Evolutionary conservation across 1,140 invertebrate species (phyloP).

Genomic region (Goniozus legneri): DNA sequence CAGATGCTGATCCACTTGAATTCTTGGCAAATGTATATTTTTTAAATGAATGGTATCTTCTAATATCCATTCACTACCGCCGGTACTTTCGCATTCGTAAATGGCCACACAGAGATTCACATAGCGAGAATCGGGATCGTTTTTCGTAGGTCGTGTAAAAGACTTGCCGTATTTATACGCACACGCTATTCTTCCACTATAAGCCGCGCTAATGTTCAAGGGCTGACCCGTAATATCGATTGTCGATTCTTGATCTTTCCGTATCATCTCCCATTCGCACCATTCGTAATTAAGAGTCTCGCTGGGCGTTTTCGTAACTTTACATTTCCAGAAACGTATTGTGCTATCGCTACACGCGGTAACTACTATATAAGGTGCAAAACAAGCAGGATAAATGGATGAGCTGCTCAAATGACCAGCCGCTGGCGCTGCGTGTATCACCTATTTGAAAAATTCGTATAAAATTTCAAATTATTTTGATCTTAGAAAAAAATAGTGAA

Average conservation of each 20-base stretch:
- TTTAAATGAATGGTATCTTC: slow-evolving; percentile 93
- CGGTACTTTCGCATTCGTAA: slow-evolving; percentile 98
- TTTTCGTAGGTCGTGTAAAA: slow-evolving; percentile 74
- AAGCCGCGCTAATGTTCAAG: slow-evolving; percentile 92
- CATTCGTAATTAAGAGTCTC: slow-evolving; percentile 70
- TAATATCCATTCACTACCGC: slow-evolving; percentile 97
- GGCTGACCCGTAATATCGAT: slow-evolving; percentile 86
- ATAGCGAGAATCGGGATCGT: slow-evolving; percentile 78
- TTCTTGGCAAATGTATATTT: slow-evolving; percentile 80
- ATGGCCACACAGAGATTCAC: slow-evolving; percentile 95
- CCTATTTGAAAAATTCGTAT: slow-evolving; percentile 35
- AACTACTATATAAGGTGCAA: slow-evolving; percentile 92
- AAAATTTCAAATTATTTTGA: slow-evolving; percentile 4
- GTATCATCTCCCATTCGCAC: slow-evolving; percentile 88
- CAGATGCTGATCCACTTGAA: slow-evolving; percentile 75
- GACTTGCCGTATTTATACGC: slow-evolving; percentile 91
- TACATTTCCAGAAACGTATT: slow-evolving; percentile 70
- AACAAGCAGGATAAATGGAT: slow-evolving; percentile 96
- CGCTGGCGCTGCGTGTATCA: slow-evolving; percentile 87
- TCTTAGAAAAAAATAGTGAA: neutral
- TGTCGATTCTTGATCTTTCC: slow-evolving; percentile 75
- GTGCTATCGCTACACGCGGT: slow-evolving; percentile 90
- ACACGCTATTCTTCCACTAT: slow-evolving; percentile 93
- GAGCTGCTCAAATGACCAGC: slow-evolving; percentile 97
- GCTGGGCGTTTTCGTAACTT: slow-evolving; percentile 57